Percentiles rank a stretch among this genome's conserved stretches.
phyloP scores from a whole-genome alignment of 2,888 invertebrate genomes.

The Fragum sueziense region DNA sequence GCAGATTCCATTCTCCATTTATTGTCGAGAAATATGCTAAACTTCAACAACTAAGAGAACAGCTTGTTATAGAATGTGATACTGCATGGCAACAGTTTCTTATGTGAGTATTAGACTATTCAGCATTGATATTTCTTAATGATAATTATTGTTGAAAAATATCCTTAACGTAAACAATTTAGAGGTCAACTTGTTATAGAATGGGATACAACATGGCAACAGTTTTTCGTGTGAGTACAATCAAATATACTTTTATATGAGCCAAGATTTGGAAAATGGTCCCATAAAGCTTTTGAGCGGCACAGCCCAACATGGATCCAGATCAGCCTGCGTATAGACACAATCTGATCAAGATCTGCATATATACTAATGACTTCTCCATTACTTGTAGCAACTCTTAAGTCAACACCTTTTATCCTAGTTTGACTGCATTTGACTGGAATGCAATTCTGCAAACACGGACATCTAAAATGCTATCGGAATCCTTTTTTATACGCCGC shows the following conservation, averaged over 20 bases:
- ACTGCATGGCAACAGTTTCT: slow-evolving; percentile 79
- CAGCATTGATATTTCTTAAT: not conserved
- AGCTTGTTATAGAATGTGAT: slow-evolving; percentile 74
- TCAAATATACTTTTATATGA: not conserved
- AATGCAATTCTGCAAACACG: too few species aligned
- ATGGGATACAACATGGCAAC: slow-evolving; percentile 79
- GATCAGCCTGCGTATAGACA: too few species aligned
- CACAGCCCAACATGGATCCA: not conserved
- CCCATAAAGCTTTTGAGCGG: not conserved
- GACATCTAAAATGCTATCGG: too few species aligned
- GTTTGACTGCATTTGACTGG: too few species aligned
- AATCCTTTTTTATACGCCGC: too few species aligned
- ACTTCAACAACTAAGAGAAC: slow-evolving; percentile 79
- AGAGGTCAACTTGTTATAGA: slow-evolving; percentile 78
- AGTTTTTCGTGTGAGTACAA: slow-evolving; percentile 73
- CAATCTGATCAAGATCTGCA: too few species aligned
- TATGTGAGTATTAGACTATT: slow-evolving; percentile 64
- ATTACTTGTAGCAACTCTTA: too few species aligned
- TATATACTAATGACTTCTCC: too few species aligned
- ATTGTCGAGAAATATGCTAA: slow-evolving; percentile 74
- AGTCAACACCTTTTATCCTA: too few species aligned
- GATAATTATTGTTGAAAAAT: slow-evolving; percentile 72
- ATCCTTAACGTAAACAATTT: slow-evolving; percentile 74
- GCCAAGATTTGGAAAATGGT: too few species aligned
- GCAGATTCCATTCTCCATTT: slow-evolving; percentile 81